These are phyloP conservation scores for Staurois parvus DNA, from an alignment of 2,797 vertebrate species.

Conservation along the genomic window DNA sequence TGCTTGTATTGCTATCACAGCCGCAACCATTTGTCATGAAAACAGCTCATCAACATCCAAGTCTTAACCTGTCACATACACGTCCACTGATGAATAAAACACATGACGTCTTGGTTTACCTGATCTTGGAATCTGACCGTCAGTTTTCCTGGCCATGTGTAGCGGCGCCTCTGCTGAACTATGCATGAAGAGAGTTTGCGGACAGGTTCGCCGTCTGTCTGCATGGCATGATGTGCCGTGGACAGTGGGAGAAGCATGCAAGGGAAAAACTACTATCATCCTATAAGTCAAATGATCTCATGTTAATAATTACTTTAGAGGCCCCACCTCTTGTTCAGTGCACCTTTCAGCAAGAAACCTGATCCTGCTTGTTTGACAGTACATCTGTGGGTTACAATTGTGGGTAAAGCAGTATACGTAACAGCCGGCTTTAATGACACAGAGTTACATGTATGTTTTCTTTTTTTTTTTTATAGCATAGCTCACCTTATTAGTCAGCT, in stretches of 20 bases:
- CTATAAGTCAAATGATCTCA: constrained; percentile 13
- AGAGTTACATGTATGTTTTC: not conserved
- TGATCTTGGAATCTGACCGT: constrained; percentile 51
- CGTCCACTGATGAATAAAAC: not conserved
- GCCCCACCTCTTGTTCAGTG: constrained; percentile 14
- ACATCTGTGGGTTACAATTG: not conserved
- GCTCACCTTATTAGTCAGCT: not conserved
- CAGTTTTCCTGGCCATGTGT: constrained; percentile 39
- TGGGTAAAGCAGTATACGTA: not conserved
- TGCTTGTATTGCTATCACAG: not conserved
- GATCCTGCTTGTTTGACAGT: constrained; percentile 16
- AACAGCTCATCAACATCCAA: not conserved
- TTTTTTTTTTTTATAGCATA: not conserved
- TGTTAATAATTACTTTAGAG: constrained; percentile 27
- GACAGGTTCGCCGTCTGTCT: constrained; percentile 26
- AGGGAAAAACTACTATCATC: constrained; percentile 22
- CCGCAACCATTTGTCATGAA: not conserved
- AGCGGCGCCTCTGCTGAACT: constrained; percentile 10
- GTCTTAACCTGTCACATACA: not conserved
- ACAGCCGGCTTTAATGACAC: not conserved
- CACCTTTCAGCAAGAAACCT: constrained; percentile 40
- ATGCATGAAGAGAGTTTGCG: constrained; percentile 29
- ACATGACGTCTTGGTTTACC: constrained; percentile 17
- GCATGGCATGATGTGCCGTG: constrained; percentile 36
- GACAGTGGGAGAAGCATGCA: constrained; percentile 23